Conservation (phyloP, 2,888 invertebrate species). For the Rhagonycha lutea region DNA sequence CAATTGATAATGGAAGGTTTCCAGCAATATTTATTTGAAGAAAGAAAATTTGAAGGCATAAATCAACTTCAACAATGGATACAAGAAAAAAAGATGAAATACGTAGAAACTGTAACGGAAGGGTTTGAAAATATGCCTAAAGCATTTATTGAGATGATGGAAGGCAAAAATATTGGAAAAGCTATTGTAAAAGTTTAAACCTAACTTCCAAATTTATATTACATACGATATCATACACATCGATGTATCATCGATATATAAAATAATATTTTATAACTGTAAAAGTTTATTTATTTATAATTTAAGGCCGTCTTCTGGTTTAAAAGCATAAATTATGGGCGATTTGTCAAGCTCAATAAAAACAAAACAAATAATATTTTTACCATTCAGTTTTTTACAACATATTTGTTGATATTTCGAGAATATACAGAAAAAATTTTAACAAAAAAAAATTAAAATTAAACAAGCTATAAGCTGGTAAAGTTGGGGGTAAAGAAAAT, state of each 20-base stretch:
- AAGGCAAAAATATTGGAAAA: conserved; percentile 73
- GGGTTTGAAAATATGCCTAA: conserved; percentile 77
- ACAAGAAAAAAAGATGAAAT: conserved; percentile 69
- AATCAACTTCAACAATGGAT: conserved; percentile 66
- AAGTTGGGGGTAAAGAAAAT: no score
- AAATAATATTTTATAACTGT: background rate
- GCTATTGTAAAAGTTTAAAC: conserved; percentile 63
- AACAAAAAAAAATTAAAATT: no score
- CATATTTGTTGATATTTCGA: no score
- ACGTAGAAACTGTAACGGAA: conserved; percentile 69
- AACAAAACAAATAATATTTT: no score
- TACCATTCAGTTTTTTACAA: no score
- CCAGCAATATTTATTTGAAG: conserved; percentile 58
- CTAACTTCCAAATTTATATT: background rate
- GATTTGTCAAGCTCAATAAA: no score
- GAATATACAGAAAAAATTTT: no score
- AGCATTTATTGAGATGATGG: conserved; percentile 67
- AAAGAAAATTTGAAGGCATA: conserved; percentile 67
- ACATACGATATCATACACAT: background rate
- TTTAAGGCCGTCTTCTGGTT: no score
- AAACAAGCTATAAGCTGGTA: no score
- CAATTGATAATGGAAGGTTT: conserved; percentile 70
- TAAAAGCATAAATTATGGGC: no score
- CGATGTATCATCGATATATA: background rate
- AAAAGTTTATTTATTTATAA: no score